Conservation (phyloP, 2,113 vertebrate species). For the Cyanoderma ruficeps region DNA sequence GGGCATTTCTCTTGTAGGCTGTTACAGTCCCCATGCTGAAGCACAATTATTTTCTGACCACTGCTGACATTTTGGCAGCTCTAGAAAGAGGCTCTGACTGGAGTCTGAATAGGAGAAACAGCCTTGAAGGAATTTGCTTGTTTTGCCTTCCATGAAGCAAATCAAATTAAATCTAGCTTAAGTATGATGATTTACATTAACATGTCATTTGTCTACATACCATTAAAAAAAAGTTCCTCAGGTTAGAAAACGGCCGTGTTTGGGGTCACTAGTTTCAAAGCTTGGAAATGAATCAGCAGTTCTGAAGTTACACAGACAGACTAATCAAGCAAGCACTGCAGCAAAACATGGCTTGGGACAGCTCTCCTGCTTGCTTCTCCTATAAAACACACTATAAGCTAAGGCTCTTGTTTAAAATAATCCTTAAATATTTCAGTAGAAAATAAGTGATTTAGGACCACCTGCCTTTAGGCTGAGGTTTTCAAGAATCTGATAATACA, state of each 20-base stretch:
- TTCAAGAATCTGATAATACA: neutral
- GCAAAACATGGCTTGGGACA: neutral
- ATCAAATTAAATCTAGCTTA: conserved; percentile 47
- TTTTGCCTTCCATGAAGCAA: conserved; percentile 19
- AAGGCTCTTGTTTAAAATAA: neutral
- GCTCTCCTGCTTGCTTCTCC: neutral
- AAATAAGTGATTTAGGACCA: neutral
- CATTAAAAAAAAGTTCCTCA: conserved; percentile 41
- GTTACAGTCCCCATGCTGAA: neutral
- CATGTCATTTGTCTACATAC: conserved; percentile 51
- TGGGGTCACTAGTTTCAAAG: conserved; percentile 33
- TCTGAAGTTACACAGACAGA: conserved; percentile 7
- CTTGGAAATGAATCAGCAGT: conserved; percentile 63
- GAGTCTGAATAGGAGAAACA: neutral
- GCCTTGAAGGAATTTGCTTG: conserved; percentile 49
- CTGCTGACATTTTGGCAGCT: neutral
- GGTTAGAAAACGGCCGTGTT: neutral
- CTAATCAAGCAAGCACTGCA: neutral
- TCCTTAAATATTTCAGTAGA: neutral
- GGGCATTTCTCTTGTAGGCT: neutral
- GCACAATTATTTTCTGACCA: neutral
- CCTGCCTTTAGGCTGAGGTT: neutral
- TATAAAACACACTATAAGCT: neutral
- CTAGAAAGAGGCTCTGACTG: neutral
- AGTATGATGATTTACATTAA: conserved; percentile 60